Conservation (phyloP, 2,797 vertebrate species). For the Mionectes olivaceus region DNA sequence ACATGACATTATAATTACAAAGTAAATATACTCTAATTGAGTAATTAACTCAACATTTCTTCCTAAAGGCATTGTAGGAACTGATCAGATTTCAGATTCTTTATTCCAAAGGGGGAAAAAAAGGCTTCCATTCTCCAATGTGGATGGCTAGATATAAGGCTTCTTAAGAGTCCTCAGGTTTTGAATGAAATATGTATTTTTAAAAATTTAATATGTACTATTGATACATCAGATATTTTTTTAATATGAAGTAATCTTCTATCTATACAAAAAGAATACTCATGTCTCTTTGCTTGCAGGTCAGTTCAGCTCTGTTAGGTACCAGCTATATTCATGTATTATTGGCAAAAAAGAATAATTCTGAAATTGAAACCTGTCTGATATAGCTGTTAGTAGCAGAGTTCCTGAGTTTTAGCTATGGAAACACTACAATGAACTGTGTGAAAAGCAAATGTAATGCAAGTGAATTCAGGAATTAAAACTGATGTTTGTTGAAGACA, state of each 20-base stretch:
- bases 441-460: not conserved
- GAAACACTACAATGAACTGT: not conserved
- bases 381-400: not conserved
- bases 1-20: slow-evolving; percentile 72
- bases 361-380: not conserved
- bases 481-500: not conserved
- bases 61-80: slow-evolving; percentile 67
- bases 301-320: not conserved
- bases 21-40: slow-evolving; percentile 75
- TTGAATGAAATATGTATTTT: not conserved
- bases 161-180: not conserved
- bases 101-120: not conserved
- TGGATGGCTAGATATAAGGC: not conserved
- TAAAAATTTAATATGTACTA: not conserved
- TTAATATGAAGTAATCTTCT: not conserved
- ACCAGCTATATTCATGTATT: not conserved
- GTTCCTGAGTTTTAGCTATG: not conserved
- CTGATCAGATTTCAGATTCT: slow-evolving; percentile 58
- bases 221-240: not conserved
- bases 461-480: not conserved
- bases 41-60: slow-evolving; percentile 77
- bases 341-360: slow-evolving; percentile 1
- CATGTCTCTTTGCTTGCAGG: not conserved
- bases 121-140: not conserved
- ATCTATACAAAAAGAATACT: not conserved